Evolutionary conservation across 2,113 vertebrate species (phyloP), one percentile per base, ranked within the genome.

Genomic region (Zosterops japonicus): DNA sequence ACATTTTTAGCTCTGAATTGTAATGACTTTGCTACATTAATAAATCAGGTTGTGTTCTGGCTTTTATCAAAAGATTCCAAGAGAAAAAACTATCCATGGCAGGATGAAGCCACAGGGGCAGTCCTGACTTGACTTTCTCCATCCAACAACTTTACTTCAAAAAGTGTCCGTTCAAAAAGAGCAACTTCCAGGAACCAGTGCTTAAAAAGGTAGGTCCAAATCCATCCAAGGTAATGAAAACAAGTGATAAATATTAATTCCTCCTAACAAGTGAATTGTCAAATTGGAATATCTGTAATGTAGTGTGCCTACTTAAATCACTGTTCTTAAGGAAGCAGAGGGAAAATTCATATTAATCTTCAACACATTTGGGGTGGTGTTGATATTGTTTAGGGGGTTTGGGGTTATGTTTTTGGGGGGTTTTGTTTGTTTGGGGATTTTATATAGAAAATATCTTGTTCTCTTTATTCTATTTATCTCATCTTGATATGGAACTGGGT

Each of bases 1-100:
- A 95, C 82, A 79, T 90, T 98, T 95, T 96, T 94, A 94, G 88
- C 90, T 97, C 74, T 96, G 96, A 87, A 97, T 95, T 89, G 90
- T 97, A 97, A 98, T 96, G 95, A 91, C 83, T 97, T 97, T 95
- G 60, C 91, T 88, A 56, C 90, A 83, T 97, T 97, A 97, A 97
- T 97, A 97, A 97, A 97, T 97, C 94, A 95, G 82, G 60, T 85
- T 96, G 93, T 94, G 93, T 97, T 94, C 92, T 96, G 94, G 97
- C 92, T 97, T 97, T 94, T 95, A 84, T 96, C 95, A 95, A 94
- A 97, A 96, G 85, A 96, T 95, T 96, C 90, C 86, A 79, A 94
- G 90, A 89, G 90, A 65, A 81, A 96, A 95, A 96, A 96, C 94
- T 80, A 57, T 85, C 80, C 83, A 85, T 25, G 6, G 63, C 91